A percentile compares a stretch with the other conserved stretches of the same genome.
Conservation (phyloP, 2,113 vertebrate genomes). For the Argyrosomus japonicus region DNA sequence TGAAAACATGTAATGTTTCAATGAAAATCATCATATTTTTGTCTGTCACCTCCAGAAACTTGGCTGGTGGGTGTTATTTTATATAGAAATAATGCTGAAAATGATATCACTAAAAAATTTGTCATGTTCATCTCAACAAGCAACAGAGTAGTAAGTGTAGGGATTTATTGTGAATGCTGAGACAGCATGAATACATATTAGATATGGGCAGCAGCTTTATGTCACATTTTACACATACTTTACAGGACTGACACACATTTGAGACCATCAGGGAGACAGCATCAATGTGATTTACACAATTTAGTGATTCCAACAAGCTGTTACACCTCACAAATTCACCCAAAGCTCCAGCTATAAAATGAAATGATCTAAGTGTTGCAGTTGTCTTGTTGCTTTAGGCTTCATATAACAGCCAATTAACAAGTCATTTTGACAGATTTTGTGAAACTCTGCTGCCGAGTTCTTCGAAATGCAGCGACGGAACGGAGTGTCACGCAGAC, state of each 20-base stretch:
- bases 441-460: neutral
- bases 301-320: neutral
- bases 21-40: neutral
- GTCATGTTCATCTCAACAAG: neutral
- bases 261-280: neutral
- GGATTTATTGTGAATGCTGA: neutral
- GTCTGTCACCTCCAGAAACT: neutral
- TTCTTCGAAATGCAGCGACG: neutral
- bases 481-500: neutral
- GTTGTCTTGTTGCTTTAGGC: neutral
- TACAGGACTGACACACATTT: neutral
- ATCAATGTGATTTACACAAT: neutral
- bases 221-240: neutral
- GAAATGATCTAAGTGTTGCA: neutral
- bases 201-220: neutral
- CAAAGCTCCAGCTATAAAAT: neutral
- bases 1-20: neutral
- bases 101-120: neutral
- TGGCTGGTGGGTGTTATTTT: neutral
- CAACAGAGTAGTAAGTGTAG: neutral
- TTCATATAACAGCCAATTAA: neutral
- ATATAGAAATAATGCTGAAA: neutral
- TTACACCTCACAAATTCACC: neutral
- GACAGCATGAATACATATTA: neutral
- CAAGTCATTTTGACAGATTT: constrained; percentile 2